Evolutionary conservation across 2,888 invertebrate species (phyloP), one percentile per base, ranked within the genome.

Genomic region (Belgica antarctica): DNA sequence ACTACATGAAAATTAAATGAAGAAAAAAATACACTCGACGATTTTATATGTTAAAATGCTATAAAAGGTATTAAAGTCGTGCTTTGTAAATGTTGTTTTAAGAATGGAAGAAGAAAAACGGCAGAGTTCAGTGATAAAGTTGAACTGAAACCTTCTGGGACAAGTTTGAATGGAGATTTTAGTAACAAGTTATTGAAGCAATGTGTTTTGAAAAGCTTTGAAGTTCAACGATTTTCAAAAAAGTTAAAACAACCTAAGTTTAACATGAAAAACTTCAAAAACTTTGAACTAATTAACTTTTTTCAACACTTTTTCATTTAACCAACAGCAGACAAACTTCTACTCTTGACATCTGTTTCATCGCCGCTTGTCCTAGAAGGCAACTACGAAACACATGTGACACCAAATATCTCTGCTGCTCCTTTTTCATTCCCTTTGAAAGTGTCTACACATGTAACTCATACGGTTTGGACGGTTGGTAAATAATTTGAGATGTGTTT

Each of bases 321-420:
- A n/a, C n/a, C n/a, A n/a, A n/a, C n/a, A n/a, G n/a, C n/a, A n/a
- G n/a, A n/a, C n/a, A n/a, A 36, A 62, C n/a, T n/a, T n/a, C n/a
- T n/a, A n/a, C n/a, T n/a, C n/a, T n/a, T n/a, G n/a, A n/a, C n/a
- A n/a, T n/a, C n/a, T n/a, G n/a, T n/a, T n/a, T n/a, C n/a, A n/a
- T n/a, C n/a, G n/a, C n/a, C n/a, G n/a, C n/a, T n/a, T n/a, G n/a
- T n/a, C n/a, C n/a, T n/a, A n/a, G n/a, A n/a, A n/a, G n/a, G n/a
- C n/a, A n/a, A n/a, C n/a, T n/a, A n/a, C n/a, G n/a, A n/a, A n/a
- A 57, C 68, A 68, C 31, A 68, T 68, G 68, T 68, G 68, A 68
- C 68, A 57, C 24, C 19, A 34, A 31, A 57, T 66, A 28, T 31
- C 34, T 7, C 8, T 36, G 7, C 12, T 65, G 47, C 27, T 65